Evolutionary conservation across 2,797 vertebrate species (phyloP).

Genomic region (Danio tinwini): DNA sequence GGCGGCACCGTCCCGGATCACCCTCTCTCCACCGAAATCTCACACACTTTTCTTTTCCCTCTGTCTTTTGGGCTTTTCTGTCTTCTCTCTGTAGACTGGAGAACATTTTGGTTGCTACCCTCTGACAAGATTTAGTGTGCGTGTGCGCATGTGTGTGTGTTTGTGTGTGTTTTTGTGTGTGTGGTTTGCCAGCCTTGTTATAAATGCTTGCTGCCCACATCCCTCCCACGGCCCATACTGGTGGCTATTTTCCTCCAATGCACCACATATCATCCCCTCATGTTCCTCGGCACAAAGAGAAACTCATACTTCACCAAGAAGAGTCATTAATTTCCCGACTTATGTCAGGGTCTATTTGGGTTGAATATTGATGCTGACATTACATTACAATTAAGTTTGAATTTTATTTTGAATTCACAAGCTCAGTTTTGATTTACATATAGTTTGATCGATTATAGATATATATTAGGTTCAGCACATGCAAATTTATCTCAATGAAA

Average conservation of each 20-base stretch:
- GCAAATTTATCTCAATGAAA: too few relatives aligned
- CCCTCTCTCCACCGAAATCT: slow-evolving; percentile 16
- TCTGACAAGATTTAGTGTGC: slow-evolving; percentile 50
- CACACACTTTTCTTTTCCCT: slow-evolving; percentile 22
- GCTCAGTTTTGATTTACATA: too few relatives aligned
- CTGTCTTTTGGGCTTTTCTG: slow-evolving; percentile 46
- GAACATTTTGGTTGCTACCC: slow-evolving; percentile 59
- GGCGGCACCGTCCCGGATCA: slow-evolving; percentile 29
- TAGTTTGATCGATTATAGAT: too few relatives aligned
- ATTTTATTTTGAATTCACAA: too few relatives aligned
- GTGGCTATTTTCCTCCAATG: slow-evolving; percentile 63
- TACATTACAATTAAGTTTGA: too few relatives aligned
- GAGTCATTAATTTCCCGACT: slow-evolving; percentile 13
- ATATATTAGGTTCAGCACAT: too few relatives aligned
- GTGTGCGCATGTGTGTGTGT: not conserved
- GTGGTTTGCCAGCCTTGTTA: slow-evolving; percentile 59
- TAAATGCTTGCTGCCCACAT: slow-evolving; percentile 61
- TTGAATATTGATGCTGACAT: too few relatives aligned
- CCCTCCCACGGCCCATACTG: slow-evolving; percentile 64
- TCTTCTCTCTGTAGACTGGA: slow-evolving; percentile 44
- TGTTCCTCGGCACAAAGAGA: slow-evolving; percentile 57
- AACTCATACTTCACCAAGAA: slow-evolving; percentile 31
- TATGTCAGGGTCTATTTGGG: slow-evolving; percentile 20
- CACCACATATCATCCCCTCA: slow-evolving; percentile 56
- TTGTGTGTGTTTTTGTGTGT: slow-evolving; percentile 19